Percentiles rank a stretch among this genome's conserved stretches.
These are phyloP conservation scores for Drosophila sp. DNA, from an alignment of 1,140 invertebrate species.

Conservation along the genomic window DNA sequence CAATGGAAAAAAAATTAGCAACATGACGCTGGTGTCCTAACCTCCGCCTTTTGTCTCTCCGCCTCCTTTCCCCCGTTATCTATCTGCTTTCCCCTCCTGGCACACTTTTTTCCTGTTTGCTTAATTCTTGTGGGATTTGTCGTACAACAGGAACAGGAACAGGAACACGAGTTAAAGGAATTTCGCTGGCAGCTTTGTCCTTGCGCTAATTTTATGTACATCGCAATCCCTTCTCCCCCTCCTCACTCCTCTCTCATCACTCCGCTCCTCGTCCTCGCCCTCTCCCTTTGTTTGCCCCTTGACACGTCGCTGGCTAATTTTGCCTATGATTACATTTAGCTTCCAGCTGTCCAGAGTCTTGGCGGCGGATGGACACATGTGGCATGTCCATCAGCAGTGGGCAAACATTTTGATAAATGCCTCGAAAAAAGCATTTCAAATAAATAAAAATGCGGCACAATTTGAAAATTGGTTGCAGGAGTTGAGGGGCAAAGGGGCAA, in stretches of 20 bases:
- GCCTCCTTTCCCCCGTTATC: background rate
- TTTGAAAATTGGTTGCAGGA: slow-evolving; percentile 12
- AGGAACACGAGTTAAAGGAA: slow-evolving; percentile 7
- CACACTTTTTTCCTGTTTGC: slow-evolving; percentile 17
- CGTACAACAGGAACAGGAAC: slow-evolving; percentile 3
- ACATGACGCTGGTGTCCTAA: slow-evolving; percentile 54
- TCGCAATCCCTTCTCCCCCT: background rate
- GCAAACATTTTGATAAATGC: slow-evolving; percentile 75
- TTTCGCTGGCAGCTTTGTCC: slow-evolving; percentile 45
- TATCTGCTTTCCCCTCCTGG: background rate
- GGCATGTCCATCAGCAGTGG: slow-evolving; percentile 58
- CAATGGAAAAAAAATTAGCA: slow-evolving; percentile 68
- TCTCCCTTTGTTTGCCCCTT: background rate
- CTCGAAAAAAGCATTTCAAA: slow-evolving; percentile 52
- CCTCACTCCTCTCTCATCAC: background rate
- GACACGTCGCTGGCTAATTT: slow-evolving; percentile 56
- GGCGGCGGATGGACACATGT: slow-evolving; percentile 28
- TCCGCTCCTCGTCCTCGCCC: too few species aligned
- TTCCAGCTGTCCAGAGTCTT: too few species aligned
- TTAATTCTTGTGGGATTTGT: slow-evolving; percentile 61
- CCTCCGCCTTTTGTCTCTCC: background rate
- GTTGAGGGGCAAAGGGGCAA: slow-evolving; percentile 8
- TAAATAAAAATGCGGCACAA: slow-evolving; percentile 58
- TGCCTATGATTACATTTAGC: slow-evolving; percentile 76
- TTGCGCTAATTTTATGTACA: slow-evolving; percentile 68